Percentiles rank a stretch among this genome's conserved stretches.
Conservation (phyloP, 2,797 vertebrate genomes). For the Zenarchopterus dispar region DNA sequence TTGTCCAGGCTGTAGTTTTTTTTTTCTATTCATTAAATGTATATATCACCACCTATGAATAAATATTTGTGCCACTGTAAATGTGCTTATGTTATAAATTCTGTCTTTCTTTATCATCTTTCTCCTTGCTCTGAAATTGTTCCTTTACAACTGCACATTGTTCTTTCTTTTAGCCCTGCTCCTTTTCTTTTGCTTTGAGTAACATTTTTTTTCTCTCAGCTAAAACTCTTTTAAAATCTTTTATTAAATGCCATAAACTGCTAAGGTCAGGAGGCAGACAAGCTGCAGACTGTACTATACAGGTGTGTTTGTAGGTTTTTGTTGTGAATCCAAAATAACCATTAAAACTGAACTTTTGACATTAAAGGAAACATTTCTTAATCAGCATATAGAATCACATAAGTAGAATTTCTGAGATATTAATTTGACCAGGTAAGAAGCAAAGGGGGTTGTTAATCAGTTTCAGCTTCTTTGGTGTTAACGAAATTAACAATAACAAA, state of each 20-base stretch:
- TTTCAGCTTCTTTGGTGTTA: too few species aligned
- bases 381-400: too few species aligned
- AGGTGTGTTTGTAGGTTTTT: constrained; percentile 7
- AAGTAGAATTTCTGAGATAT: too few species aligned
- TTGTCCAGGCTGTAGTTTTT: not conserved
- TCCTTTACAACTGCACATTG: constrained; percentile 27
- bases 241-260: constrained; percentile 79
- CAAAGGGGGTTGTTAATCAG: too few species aligned
- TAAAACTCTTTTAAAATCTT: constrained; percentile 65
- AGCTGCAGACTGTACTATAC: constrained; percentile 27
- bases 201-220: constrained; percentile 43
- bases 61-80: constrained; percentile 20
- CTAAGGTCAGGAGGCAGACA: constrained; percentile 64
- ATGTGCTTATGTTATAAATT: constrained; percentile 23
- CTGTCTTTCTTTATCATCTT: constrained; percentile 32
- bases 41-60: constrained; percentile 26
- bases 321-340: not conserved
- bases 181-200: constrained; percentile 39
- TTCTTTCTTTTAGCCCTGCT: constrained; percentile 21
- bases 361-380: too few species aligned
- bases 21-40: constrained; percentile 20
- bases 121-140: constrained; percentile 19
- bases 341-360: too few species aligned
- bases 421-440: too few species aligned
- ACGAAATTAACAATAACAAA: too few species aligned